A percentile compares a stretch with the other conserved stretches of the same genome.
These are phyloP conservation scores for Oncorhynchus clarkii DNA, from an alignment of 2,113 vertebrate species.

Conservation along the genomic window DNA sequence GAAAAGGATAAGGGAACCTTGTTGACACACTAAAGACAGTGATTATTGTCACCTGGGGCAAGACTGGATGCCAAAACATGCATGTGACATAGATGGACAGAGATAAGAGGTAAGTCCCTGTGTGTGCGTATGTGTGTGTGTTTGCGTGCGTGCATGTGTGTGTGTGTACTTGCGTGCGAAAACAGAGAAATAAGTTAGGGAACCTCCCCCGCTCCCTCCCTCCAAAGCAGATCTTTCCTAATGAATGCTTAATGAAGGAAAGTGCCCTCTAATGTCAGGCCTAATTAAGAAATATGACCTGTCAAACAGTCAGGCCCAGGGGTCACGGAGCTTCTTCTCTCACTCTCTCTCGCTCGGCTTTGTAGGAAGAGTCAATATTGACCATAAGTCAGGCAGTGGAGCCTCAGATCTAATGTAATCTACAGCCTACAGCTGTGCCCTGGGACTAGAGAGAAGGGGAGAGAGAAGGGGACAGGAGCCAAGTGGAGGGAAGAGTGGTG, in stretches of 20 bases:
- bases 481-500: background rate
- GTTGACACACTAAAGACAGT: constrained; percentile 47
- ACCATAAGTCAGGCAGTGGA: constrained; percentile 45
- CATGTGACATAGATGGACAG: constrained; percentile 32
- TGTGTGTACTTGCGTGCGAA: background rate
- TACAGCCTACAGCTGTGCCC: constrained; percentile 52
- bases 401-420: constrained; percentile 61
- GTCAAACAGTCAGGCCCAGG: constrained; percentile 14
- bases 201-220: background rate
- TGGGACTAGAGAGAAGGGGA: constrained; percentile 34
- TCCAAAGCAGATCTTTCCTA: background rate
- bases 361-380: constrained; percentile 69
- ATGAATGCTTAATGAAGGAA: background rate
- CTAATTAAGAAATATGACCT: constrained; percentile 1
- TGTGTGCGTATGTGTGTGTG: constrained; percentile 15
- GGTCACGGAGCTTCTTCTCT: constrained; percentile 17
- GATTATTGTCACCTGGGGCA: constrained; percentile 57
- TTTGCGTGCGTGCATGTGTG: background rate
- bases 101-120: constrained; percentile 5
- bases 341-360: constrained; percentile 19
- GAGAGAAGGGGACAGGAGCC: background rate
- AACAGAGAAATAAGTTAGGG: too few species aligned
- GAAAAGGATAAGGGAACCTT: constrained; percentile 39
- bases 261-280: background rate
- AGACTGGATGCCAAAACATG: constrained; percentile 61